Percentiles rank a stretch among this genome's conserved stretches.
These are phyloP conservation scores for Pyrrhosoma nymphula DNA, from an alignment of 2,888 invertebrate species.

Conservation along the genomic window DNA sequence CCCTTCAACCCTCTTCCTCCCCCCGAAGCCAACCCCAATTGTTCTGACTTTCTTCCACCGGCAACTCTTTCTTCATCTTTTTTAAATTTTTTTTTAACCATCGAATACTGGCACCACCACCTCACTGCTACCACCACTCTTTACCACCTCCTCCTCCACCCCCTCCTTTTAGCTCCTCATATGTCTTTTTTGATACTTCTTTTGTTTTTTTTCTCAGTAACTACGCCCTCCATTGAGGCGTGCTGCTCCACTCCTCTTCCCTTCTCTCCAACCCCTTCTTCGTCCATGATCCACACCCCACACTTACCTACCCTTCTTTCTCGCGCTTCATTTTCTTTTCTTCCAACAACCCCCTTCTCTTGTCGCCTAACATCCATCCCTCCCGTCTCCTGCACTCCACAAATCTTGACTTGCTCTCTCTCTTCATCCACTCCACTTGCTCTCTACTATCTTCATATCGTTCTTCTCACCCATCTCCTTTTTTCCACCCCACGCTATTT, in stretches of 20 bases:
- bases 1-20: not conserved
- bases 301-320: not conserved
- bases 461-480: not conserved
- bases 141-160: not conserved
- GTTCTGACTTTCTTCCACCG: constrained; percentile 51
- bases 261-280: not conserved
- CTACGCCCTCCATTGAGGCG: not conserved
- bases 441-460: not conserved
- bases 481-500: not conserved
- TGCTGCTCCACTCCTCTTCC: not conserved
- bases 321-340: not conserved
- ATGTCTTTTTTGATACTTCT: not conserved
- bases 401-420: not conserved
- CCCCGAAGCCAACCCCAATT: constrained; percentile 52
- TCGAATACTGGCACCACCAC: not conserved
- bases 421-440: not conserved
- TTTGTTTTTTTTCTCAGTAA: not conserved
- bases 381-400: not conserved
- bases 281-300: not conserved
- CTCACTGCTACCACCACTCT: not conserved
- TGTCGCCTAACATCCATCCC: not conserved
- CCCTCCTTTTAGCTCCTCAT: not conserved
- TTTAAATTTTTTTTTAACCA: not conserved
- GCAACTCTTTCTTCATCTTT: not conserved
- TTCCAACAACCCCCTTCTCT: not conserved